These are phyloP conservation scores for Colletes gigas DNA, from an alignment of 1,140 invertebrate species.

Conservation along the genomic window DNA sequence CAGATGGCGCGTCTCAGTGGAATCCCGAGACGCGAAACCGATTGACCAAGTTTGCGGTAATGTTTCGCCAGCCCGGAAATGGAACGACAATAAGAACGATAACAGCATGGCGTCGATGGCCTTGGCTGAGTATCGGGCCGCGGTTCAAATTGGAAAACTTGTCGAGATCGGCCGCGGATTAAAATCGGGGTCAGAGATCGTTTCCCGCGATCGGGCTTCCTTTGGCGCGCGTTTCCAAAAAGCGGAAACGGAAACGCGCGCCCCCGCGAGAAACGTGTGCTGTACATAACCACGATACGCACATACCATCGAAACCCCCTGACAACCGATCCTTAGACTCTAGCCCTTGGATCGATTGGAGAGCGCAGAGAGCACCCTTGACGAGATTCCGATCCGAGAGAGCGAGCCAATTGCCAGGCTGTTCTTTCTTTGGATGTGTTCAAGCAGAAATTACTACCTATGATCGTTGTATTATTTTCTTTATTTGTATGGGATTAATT, in stretches of 20 bases:
- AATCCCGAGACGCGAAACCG: neutral
- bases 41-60: neutral
- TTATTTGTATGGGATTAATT: too few relatives aligned
- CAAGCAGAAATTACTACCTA: too few relatives aligned
- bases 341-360: conserved; percentile 51
- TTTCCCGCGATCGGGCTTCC: conserved; percentile 25
- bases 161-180: conserved; percentile 18
- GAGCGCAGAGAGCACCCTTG: conserved; percentile 41
- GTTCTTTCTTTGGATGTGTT: neutral
- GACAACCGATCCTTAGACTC: conserved; percentile 57
- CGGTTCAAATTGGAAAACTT: conserved; percentile 24
- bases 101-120: neutral
- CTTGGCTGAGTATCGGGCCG: conserved; percentile 27
- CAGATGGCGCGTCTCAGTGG: conserved; percentile 19
- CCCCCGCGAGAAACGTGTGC: conserved; percentile 6
- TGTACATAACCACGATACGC: conserved; percentile 54
- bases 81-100: neutral
- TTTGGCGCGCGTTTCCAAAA: conserved; percentile 12
- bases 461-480: too few relatives aligned
- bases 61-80: neutral
- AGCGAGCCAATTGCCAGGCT: neutral
- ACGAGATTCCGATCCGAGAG: conserved; percentile 1
- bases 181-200: conserved; percentile 21
- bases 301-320: conserved; percentile 53
- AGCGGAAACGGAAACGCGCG: neutral